A percentile compares a stretch with the other conserved stretches of the same genome.
Evolutionary conservation across 2,888 invertebrate species (phyloP).

Genomic region (Aphodius sticticus): DNA sequence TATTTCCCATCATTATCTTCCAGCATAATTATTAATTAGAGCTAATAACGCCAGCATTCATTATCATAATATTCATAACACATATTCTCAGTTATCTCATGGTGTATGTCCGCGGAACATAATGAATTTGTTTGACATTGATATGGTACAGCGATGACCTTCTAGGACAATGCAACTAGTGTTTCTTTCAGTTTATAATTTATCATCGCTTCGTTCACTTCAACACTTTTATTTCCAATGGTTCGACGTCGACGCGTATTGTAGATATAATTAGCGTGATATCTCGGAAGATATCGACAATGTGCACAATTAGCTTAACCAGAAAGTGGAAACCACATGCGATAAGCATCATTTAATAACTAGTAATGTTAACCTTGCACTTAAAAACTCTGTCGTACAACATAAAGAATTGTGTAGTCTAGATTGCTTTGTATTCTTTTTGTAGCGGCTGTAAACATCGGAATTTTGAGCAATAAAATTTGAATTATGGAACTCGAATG

Average conservation of each 20-base stretch:
- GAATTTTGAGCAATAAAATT: neutral
- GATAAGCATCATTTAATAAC: neutral
- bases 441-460: neutral
- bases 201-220: neutral
- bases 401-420: neutral
- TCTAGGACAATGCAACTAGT: neutral
- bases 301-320: neutral
- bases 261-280: neutral
- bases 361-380: neutral
- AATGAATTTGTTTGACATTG: neutral
- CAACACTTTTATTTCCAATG: neutral
- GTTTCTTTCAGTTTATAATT: neutral
- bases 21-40: neutral
- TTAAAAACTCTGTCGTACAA: too few relatives aligned
- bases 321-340: neutral
- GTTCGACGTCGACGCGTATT: neutral
- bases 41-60: neutral
- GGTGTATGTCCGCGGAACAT: neutral
- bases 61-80: neutral
- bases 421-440: neutral
- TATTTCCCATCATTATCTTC: too few relatives aligned
- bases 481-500: neutral
- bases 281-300: neutral
- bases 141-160: neutral
- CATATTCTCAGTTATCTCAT: neutral